Percentiles rank a stretch among this genome's conserved stretches.
phyloP scores from a whole-genome alignment of 2,888 invertebrate species.

The Dolichopus griseipennis region DNA sequence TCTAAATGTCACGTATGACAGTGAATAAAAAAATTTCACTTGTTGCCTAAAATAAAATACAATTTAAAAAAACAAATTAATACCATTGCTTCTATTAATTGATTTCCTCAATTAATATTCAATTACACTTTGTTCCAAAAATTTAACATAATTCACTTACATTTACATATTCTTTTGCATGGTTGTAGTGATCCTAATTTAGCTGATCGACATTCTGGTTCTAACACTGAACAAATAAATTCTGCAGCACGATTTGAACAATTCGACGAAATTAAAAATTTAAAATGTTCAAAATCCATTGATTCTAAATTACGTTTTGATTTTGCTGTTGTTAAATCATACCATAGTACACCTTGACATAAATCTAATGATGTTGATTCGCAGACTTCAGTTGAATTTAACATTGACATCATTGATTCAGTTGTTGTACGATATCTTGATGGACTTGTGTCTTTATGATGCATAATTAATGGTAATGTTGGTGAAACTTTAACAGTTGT shows the following conservation, averaged over 20 bases:
- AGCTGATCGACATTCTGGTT: constrained; percentile 57
- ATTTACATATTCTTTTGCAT: constrained; percentile 57
- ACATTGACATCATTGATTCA: constrained; percentile 21
- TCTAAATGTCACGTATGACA: too few species aligned
- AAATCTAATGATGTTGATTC: constrained; percentile 38
- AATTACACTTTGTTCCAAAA: too few species aligned
- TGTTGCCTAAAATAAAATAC: too few species aligned
- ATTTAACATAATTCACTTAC: constrained; percentile 34
- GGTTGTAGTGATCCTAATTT: constrained; percentile 52
- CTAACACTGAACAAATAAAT: constrained; percentile 55
- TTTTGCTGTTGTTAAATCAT: constrained; percentile 52
- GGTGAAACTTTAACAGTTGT: constrained; percentile 47
- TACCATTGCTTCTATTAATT: too few species aligned
- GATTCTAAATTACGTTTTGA: constrained; percentile 28
- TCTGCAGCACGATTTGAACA: constrained; percentile 55
- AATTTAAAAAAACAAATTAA: too few species aligned
- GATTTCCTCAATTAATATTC: too few species aligned
- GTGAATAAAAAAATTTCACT: too few species aligned
- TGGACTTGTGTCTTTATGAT: constrained; percentile 33
- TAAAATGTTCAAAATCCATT: constrained; percentile 47
- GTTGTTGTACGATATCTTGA: constrained; percentile 25
- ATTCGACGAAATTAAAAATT: constrained; percentile 52
- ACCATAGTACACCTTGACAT: constrained; percentile 59
- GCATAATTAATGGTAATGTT: constrained; percentile 49
- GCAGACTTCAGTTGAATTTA: constrained; percentile 31